Percentiles rank a stretch among this genome's conserved stretches.
Evolutionary conservation across 2,888 invertebrate species (phyloP).

Genomic region (Sminthurinus aureus): DNA sequence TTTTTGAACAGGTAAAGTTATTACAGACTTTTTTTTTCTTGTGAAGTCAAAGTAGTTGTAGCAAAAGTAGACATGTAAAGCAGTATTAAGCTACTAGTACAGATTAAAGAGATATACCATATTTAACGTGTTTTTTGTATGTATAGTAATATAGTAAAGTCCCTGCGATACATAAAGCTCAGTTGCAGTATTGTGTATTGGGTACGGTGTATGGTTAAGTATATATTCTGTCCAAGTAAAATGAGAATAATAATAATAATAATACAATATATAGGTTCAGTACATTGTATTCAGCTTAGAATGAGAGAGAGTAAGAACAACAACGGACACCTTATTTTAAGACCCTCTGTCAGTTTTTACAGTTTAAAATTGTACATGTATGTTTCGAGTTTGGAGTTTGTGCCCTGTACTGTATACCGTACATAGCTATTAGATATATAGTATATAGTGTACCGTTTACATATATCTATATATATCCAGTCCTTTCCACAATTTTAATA

Average conservation of each 20-base stretch:
- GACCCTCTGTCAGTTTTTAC: slow-evolving; percentile 1
- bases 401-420: too few relatives aligned
- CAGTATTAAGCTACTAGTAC: not conserved
- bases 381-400: too few relatives aligned
- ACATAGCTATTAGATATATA: too few relatives aligned
- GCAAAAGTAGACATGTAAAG: not conserved
- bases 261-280: not conserved
- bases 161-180: too few relatives aligned
- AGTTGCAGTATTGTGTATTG: too few relatives aligned
- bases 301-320: not conserved
- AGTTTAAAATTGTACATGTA: too few relatives aligned
- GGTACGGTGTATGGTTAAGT: too few relatives aligned
- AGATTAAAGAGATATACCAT: too few relatives aligned
- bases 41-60: not conserved
- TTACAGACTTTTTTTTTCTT: not conserved
- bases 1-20: slow-evolving; percentile 19
- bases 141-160: too few relatives aligned
- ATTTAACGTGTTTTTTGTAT: too few relatives aligned
- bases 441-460: not conserved
- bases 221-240: too few relatives aligned
- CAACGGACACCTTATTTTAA: slow-evolving; percentile 16
- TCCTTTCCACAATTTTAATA: not conserved
- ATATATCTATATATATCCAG: not conserved
- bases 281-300: not conserved
- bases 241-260: not conserved